Evolutionary conservation across 1,140 invertebrate species (phyloP).

Genomic region (Ceratina japonica): DNA sequence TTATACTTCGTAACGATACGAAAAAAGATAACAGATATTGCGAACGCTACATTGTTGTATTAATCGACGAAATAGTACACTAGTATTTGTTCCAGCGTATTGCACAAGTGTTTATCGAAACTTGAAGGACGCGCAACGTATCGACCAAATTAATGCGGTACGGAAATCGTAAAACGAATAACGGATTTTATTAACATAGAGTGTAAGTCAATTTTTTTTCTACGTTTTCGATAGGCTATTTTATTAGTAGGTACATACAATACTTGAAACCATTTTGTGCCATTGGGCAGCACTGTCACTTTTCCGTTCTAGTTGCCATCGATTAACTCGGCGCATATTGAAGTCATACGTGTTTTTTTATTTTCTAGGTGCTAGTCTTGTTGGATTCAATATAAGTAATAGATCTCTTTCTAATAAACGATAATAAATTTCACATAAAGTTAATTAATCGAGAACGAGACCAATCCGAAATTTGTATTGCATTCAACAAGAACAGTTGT

Average conservation of each 20-base stretch:
- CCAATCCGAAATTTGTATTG: neutral
- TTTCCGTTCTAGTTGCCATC: slow-evolving; percentile 40
- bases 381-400: slow-evolving; percentile 25
- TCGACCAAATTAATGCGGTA: slow-evolving; percentile 18
- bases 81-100: slow-evolving; percentile 24
- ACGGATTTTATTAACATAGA: slow-evolving; percentile 43
- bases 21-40: slow-evolving; percentile 7
- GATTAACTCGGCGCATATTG: neutral
- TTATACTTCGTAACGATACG: slow-evolving; percentile 4
- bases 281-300: slow-evolving; percentile 25
- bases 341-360: slow-evolving; percentile 4
- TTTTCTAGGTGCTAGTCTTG: slow-evolving; percentile 12
- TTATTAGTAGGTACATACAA: slow-evolving; percentile 26
- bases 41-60: slow-evolving; percentile 16
- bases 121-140: slow-evolving; percentile 7
- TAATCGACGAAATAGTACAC: slow-evolving; percentile 18
- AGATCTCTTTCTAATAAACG: neutral
- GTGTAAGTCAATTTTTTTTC: slow-evolving; percentile 47
- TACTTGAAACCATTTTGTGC: slow-evolving; percentile 41
- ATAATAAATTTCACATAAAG: neutral
- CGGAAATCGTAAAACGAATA: slow-evolving; percentile 20
- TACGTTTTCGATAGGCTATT: slow-evolving; percentile 35
- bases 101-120: slow-evolving; percentile 28
- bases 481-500: slow-evolving; percentile 23
- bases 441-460: neutral